These are phyloP conservation scores for Mastomys coucha DNA, from an alignment of 2,113 vertebrate species.

Conservation along the genomic window DNA sequence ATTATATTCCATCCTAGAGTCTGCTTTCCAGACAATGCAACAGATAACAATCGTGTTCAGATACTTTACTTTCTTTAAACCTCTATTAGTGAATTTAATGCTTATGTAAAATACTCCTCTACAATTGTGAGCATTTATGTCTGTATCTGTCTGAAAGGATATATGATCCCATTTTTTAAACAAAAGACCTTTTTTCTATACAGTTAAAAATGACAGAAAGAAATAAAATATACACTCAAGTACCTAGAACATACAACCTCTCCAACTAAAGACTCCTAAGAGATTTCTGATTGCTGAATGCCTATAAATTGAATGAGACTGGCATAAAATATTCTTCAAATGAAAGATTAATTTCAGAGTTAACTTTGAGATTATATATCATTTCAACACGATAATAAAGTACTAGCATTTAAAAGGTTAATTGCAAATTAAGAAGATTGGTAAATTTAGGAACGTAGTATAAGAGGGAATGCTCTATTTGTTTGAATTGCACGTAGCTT, in stretches of 20 bases:
- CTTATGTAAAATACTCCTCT: not conserved
- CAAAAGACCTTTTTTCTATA: slow-evolving; percentile 53
- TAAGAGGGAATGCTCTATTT: slow-evolving; percentile 12
- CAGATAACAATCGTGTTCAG: not conserved
- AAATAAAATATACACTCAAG: slow-evolving; percentile 39
- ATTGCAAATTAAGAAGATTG: not conserved
- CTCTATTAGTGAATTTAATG: slow-evolving; percentile 33
- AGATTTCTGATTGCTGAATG: slow-evolving; percentile 45
- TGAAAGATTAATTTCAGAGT: slow-evolving; percentile 50
- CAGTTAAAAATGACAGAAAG: slow-evolving; percentile 14
- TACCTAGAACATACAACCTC: slow-evolving; percentile 29
- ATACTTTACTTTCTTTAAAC: slow-evolving; percentile 39
- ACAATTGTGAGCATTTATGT: slow-evolving; percentile 31
- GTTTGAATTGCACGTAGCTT: slow-evolving; percentile 39
- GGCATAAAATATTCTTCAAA: not conserved
- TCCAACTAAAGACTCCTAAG: slow-evolving; percentile 48
- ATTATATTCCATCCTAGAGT: not conserved
- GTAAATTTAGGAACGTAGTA: slow-evolving; percentile 40
- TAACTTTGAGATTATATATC: slow-evolving; percentile 45
- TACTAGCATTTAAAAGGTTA: slow-evolving; percentile 19
- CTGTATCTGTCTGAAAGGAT: slow-evolving; percentile 31
- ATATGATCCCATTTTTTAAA: not conserved
- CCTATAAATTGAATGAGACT: slow-evolving; percentile 36
- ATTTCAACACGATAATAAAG: slow-evolving; percentile 19
- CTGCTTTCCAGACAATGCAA: slow-evolving; percentile 52